Conservation (phyloP, 2,113 vertebrate species). For the Callipepla californica region DNA sequence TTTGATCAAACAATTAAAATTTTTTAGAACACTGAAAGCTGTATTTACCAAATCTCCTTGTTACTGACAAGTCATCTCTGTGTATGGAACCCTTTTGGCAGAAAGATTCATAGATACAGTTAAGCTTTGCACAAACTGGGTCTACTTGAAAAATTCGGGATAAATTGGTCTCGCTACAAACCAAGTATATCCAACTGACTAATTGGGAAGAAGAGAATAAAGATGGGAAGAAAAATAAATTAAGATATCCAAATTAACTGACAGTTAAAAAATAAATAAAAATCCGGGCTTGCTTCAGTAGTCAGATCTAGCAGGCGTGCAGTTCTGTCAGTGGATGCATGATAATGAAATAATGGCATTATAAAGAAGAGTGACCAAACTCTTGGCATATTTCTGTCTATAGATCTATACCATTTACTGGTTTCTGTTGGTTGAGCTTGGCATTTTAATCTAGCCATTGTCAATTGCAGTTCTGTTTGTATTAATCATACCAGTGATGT, state of each 20-base stretch:
- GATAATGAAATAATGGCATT: background rate
- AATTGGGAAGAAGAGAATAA: background rate
- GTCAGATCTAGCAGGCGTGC: background rate
- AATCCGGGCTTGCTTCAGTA: background rate
- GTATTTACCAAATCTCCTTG: background rate
- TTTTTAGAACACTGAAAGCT: background rate
- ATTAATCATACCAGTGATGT: constrained; percentile 33
- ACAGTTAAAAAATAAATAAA: background rate
- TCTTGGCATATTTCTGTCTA: background rate
- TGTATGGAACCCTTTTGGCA: background rate
- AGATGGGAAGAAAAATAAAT: background rate
- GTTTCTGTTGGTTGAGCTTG: background rate
- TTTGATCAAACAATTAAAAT: background rate
- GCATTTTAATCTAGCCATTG: constrained; percentile 14
- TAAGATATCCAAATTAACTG: background rate
- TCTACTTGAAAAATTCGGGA: background rate
- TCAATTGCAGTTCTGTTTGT: constrained; percentile 42
- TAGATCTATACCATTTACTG: background rate
- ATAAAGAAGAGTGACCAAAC: background rate
- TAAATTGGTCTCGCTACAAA: background rate
- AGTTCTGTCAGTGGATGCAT: background rate
- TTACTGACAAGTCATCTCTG: background rate
- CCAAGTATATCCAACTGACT: background rate
- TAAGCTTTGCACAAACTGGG: background rate
- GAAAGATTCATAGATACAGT: background rate